Base-by-base conservation (phyloP, 2,797 vertebrate species). In the Gymnocypris eckloni region DNA sequence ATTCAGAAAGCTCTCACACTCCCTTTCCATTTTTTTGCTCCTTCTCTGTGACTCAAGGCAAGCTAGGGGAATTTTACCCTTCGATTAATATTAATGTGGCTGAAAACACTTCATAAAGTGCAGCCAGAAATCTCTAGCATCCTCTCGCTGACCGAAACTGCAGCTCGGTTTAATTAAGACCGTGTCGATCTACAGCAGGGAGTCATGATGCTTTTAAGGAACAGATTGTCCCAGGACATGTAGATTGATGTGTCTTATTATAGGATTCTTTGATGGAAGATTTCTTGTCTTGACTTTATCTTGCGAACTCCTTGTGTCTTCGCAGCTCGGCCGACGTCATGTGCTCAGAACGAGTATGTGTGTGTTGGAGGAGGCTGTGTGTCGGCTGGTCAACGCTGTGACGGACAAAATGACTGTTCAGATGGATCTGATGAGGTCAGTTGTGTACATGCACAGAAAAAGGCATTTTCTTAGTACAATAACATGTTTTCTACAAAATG, bases 341-440 rank as follows among this genome's bases (percentile, higher is more conserved):
- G 96, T 89, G 96, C 95, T 59, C 91, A 95, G 90, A 96, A 90
- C 78, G 96, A 97, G 90, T 97, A 97, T 39, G 91, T 95, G 39
- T 97, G 97, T 88, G 90, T 94, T 10, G 94, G 89, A 4, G 95
- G 96, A 71, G 95, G 96, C 48, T 97, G 97, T 79, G 90, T 97
- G 87, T 91, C 94, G 0, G 96, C 96, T 0, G 94, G 93, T 81
- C 87, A 95, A 85, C 95, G 94, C 76, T 97, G 97, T 73, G 95
- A 97, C 28, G 96, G 96, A 66, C 94, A 95, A 20, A 87, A 93
- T 48, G 95, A 97, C 90, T 97, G 97, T 83, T 90, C 93, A 37
- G 97, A 97, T 67, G 96, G 95, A 75, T 97, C 97, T 61, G 97
- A 97, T 90, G 97, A 97, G 95, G 97, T 97, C 94, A 92, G 89